Base-by-base conservation (phyloP, 2,113 vertebrate species). In the Pomatorhinus ruficollis region DNA sequence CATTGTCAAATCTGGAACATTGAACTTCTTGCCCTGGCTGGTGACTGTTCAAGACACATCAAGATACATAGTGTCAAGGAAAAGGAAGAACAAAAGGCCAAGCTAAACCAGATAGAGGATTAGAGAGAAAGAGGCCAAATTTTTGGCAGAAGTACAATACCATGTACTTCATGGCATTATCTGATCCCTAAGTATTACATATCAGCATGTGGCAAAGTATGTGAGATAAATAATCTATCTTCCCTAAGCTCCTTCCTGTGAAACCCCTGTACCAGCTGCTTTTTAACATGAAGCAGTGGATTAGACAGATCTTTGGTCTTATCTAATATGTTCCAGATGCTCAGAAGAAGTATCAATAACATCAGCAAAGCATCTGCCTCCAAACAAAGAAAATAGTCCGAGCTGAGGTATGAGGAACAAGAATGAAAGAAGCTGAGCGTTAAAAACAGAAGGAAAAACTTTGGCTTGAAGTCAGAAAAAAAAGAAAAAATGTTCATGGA, bases 161-260 rank as follows among this genome's bases (percentile, higher is more conserved):
- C 56, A 78, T 74, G 93, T 93, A 85, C 60, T 91, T 95, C 64
- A 75, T 83, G 88, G 76, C 60, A 96, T 95, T 83, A 93, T 57
- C 90, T 91, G 93, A 95, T 96, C 85, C 86, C 64, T 87, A 80
- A 63, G 75, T 96, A 97, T 96, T 89, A 81, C 75, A 45, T 93
- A 96, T 87, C 93, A 95, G 92, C 93, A 96, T 96, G 95, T 95
- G 90, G 88, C 85, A 94, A 93, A 96, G 87, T 93, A 95, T 53
- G 80, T 88, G 83, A 94, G 85, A 92, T 88, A 96, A 95, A 96
- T 87, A 94, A 94, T 92, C 90, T 87, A 60, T 94, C 88, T 94
- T 93, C 80, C 72, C 44, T 92, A 88, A 93, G 56, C 60, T 90
- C 64, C 79, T 89, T 96, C 92, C 90, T 75, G 83, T 84, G 88